Evolutionary conservation across 2,888 invertebrate species (phyloP), one percentile per base, ranked within the genome.

Genomic region (Eulithis prunata): DNA sequence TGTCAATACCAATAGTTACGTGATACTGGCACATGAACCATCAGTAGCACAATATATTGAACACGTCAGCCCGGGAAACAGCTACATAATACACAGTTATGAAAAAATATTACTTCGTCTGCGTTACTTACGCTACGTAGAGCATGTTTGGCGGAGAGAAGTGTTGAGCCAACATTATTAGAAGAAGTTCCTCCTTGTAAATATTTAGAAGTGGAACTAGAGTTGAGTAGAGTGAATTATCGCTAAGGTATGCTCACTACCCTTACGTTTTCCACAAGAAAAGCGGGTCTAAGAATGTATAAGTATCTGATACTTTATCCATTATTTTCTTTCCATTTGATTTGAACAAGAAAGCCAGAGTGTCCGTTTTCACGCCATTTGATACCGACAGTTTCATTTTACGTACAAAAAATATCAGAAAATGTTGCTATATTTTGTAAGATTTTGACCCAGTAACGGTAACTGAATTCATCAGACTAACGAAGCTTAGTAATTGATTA

Each of bases 41-140:
- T 32, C 32, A 32, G 32, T 5, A 87, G 87, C 83, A 76, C 82
- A 83, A 83, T 83, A 85, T 85, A 87, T 86, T 83, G 85, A 83
- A 87, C 79, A 82, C 80, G 79, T 75, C 78, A 76, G 75, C 73
- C 65, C 69, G 66, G 73, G 71, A 79, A 78, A 80, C 45, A 47
- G 45, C 46, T 41, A 36, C 54, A 38, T 77, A 77, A 77, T 77
- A 74, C 67, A 55, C 66, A 51, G 67, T 64, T 63, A 69, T 69
- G 70, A 71, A 71, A 70, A 70, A 71, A 71, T 68, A 68, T 63
- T 56, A 52, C 13, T 38, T 14, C 36, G 49, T 36, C 49, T 60
- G 14, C 46, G 43, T 14, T 56, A 46, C 38, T 49, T 57, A 57
- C 32, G 10, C 14, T 58, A 45, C 11, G 14, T 55, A 14, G 6